A percentile compares a stretch with the other conserved stretches of the same genome.
phyloP scores from a whole-genome alignment of 2,113 vertebrate genomes.

The Cromileptes altivelis region DNA sequence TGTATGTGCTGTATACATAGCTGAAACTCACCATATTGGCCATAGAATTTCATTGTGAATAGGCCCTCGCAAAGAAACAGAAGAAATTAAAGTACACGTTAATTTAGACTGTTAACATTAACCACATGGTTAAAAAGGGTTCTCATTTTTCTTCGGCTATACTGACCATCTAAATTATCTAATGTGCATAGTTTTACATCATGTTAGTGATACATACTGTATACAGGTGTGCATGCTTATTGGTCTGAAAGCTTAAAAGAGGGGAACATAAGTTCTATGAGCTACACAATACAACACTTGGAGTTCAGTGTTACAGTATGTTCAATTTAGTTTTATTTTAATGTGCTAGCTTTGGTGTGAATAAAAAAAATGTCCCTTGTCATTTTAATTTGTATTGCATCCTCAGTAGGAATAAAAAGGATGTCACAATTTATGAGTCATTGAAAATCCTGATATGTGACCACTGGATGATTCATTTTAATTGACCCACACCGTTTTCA shows the following conservation, averaged over 20 bases:
- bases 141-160: slow-evolving; percentile 41
- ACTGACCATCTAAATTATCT: slow-evolving; percentile 44
- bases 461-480: slow-evolving; percentile 51
- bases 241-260: slow-evolving; percentile 48
- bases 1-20: slow-evolving; percentile 77
- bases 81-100: slow-evolving; percentile 42
- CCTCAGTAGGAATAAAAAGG: slow-evolving; percentile 73
- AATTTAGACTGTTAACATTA: slow-evolving; percentile 65
- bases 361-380: slow-evolving; percentile 56
- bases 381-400: slow-evolving; percentile 72
- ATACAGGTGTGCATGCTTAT: slow-evolving; percentile 66
- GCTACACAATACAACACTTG: slow-evolving; percentile 38
- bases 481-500: slow-evolving; percentile 21
- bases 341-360: slow-evolving; percentile 70
- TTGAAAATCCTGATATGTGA: slow-evolving; percentile 57
- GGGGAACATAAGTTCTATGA: slow-evolving; percentile 21
- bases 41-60: slow-evolving; percentile 71
- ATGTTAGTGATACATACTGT: slow-evolving; percentile 54
- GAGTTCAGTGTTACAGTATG: slow-evolving; percentile 60
- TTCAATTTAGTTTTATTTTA: slow-evolving; percentile 62
- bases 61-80: slow-evolving; percentile 43
- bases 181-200: slow-evolving; percentile 61
- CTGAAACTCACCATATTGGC: slow-evolving; percentile 58
- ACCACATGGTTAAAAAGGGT: slow-evolving; percentile 41
- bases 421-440: slow-evolving; percentile 64